phyloP scores from a whole-genome alignment of 2,797 vertebrate species.

The Clarias pachynema region DNA sequence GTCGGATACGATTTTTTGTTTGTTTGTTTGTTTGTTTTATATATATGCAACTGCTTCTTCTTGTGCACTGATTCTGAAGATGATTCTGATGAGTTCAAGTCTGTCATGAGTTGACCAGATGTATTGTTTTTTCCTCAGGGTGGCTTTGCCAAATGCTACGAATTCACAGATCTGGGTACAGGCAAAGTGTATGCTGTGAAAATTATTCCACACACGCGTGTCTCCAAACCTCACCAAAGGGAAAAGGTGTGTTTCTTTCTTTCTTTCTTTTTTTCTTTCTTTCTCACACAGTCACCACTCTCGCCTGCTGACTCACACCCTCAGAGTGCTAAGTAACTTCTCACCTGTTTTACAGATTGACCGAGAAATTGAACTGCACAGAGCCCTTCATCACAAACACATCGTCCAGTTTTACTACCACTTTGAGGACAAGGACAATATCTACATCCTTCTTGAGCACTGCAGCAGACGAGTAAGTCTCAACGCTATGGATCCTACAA shows the following conservation, averaged over 20 bases:
- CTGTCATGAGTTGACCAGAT: not conserved
- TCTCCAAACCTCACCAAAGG: constrained; percentile 88
- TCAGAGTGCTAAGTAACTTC: not conserved
- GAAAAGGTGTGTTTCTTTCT: constrained; percentile 76
- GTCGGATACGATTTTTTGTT: too few species aligned
- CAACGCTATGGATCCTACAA: not conserved
- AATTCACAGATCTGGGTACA: constrained; percentile 85
- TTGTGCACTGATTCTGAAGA: not conserved
- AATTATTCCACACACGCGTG: constrained; percentile 86
- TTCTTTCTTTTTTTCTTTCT: not conserved
- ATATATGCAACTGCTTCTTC: not conserved
- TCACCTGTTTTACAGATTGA: constrained; percentile 74
- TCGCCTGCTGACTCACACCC: not conserved
- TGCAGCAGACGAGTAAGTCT: constrained; percentile 83
- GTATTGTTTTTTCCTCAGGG: constrained; percentile 68
- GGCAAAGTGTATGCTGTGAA: constrained; percentile 88
- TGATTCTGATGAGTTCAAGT: not conserved
- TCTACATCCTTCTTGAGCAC: constrained; percentile 87
- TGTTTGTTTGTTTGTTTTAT: not conserved
- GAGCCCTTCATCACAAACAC: constrained; percentile 82
- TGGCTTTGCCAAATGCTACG: constrained; percentile 88
- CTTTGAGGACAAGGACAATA: constrained; percentile 88
- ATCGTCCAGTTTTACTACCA: constrained; percentile 87
- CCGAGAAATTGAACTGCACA: constrained; percentile 85
- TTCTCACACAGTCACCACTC: not conserved